These are phyloP conservation scores for Chauna torquata DNA, from an alignment of 2,113 vertebrate genomes.

Conservation along the genomic window DNA sequence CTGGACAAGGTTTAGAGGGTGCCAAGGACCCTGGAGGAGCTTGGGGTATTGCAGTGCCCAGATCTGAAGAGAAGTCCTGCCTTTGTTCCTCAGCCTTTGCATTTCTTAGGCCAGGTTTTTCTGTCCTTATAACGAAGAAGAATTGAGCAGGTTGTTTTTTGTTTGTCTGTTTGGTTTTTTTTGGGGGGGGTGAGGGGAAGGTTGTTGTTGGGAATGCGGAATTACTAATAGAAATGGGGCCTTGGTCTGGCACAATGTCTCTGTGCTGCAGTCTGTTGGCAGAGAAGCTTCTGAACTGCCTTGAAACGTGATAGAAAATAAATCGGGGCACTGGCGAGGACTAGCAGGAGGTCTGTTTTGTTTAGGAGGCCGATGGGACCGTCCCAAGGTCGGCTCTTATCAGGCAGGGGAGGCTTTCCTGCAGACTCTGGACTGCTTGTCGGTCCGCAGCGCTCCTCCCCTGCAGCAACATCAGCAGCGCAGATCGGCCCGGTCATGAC, in stretches of 20 bases:
- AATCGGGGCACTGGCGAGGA: neutral
- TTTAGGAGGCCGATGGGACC: neutral
- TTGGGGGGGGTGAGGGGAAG: accelerated
- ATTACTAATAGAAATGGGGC: neutral
- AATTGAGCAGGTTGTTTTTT: neutral
- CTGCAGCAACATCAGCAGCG: neutral
- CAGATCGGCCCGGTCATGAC: neutral
- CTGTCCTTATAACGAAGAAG: neutral
- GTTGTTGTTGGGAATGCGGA: neutral
- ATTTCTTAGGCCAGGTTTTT: neutral
- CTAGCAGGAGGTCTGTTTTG: neutral
- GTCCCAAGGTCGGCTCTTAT: slow-evolving; percentile 31
- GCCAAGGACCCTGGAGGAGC: neutral
- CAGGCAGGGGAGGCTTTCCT: neutral
- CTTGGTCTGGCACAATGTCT: neutral
- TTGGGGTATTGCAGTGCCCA: neutral
- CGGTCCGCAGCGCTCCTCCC: slow-evolving; percentile 26
- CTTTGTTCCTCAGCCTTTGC: neutral
- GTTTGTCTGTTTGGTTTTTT: neutral
- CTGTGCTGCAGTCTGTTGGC: neutral
- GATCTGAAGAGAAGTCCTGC: neutral
- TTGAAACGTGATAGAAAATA: neutral
- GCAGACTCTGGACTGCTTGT: neutral
- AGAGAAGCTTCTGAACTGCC: neutral
- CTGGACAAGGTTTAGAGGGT: neutral